Percentiles rank a stretch among this genome's conserved stretches.
phyloP scores from a whole-genome alignment of 1,140 invertebrate genomes.

The Vanessa atalanta region DNA sequence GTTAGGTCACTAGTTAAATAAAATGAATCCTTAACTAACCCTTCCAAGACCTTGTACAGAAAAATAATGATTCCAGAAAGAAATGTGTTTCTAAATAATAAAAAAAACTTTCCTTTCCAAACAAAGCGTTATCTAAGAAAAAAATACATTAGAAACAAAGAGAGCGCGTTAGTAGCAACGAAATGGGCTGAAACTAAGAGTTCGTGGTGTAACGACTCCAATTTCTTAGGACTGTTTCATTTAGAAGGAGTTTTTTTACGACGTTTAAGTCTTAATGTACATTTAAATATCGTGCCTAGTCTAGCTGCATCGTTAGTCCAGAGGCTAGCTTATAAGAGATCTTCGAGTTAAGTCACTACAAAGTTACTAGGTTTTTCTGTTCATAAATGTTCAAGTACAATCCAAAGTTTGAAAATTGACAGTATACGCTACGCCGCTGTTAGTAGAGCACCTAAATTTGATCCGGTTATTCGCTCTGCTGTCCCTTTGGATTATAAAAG shows the following conservation, averaged over 20 bases:
- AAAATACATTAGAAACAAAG: conserved; percentile 49
- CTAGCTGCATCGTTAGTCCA: not conserved
- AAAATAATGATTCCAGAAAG: not conserved
- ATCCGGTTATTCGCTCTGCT: too few relatives aligned
- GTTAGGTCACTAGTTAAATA: not conserved
- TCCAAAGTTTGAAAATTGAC: too few relatives aligned
- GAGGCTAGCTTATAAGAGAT: not conserved
- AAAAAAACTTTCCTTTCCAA: conserved; percentile 21
- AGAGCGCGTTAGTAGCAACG: conserved; percentile 40
- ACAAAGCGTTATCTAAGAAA: conserved; percentile 45
- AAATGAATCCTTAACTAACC: not conserved
- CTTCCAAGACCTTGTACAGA: not conserved
- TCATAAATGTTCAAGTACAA: too few relatives aligned
- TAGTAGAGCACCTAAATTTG: too few relatives aligned
- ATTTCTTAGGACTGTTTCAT: conserved; percentile 20
- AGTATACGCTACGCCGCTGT: too few relatives aligned
- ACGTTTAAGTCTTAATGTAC: not conserved
- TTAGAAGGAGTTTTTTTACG: conserved; percentile 6
- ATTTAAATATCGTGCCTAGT: not conserved
- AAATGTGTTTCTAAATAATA: not conserved
- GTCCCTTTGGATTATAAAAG: too few relatives aligned
- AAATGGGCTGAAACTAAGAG: conserved; percentile 51
- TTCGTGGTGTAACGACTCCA: conserved; percentile 40
- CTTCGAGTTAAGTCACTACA: too few relatives aligned
- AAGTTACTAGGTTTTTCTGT: too few relatives aligned